Conservation (phyloP, 2,888 invertebrate genomes). For the Lottia gigantea region DNA sequence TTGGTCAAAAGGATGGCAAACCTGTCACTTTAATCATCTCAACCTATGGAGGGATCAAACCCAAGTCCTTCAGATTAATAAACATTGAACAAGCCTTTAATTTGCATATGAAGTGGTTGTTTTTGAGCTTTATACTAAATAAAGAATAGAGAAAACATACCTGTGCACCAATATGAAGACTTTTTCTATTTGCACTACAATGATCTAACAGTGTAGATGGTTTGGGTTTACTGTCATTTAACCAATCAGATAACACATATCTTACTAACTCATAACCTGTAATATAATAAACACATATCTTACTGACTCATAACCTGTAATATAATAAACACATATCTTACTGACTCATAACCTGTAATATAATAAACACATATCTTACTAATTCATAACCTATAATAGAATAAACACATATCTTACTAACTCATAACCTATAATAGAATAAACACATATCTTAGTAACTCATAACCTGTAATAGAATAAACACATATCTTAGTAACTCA, state of each 20-base stretch:
- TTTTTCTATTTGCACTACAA: background rate
- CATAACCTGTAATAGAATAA: constrained; percentile 5
- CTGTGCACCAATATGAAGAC: background rate
- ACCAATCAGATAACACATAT: background rate
- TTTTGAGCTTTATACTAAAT: no score
- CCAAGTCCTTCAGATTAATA: no score
- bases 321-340: background rate
- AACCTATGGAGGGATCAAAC: no score
- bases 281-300: background rate
- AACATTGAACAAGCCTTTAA: no score
- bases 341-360: constrained; percentile 3
- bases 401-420: background rate
- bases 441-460: background rate
- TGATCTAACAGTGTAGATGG: background rate
- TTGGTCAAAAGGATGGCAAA: no score
- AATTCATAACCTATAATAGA: constrained; percentile 2
- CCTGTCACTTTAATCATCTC: no score
- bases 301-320: background rate
- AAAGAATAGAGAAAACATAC: background rate
- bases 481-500: background rate
- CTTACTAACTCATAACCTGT: background rate
- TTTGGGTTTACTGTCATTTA: background rate
- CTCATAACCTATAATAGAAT: constrained; percentile 2
- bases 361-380: background rate
- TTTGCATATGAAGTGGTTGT: no score